Base-by-base conservation (phyloP, 2,888 invertebrate genomes). In the Syrphus vitripennis region DNA sequence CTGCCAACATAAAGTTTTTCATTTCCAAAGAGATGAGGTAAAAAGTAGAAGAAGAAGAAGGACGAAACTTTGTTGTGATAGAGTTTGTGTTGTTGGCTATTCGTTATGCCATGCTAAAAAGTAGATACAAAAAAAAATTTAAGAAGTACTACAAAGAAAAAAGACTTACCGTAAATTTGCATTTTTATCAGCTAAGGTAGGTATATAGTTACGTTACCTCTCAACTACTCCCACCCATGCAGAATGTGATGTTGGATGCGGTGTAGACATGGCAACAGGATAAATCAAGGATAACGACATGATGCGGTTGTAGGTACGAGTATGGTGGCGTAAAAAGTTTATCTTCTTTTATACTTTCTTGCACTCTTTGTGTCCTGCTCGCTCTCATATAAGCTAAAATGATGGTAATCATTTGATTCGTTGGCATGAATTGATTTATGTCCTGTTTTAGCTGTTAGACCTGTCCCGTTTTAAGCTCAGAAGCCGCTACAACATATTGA, bases 121-220 rank as follows among this genome's bases (percentile, higher is more conserved):
- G 70, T 50, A 65, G 10, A 29, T 55, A 55, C 55, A 59, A 59
- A 77, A 78, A n/a, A n/a, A 77, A 81, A 81, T 77, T 81, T n/a
- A 57, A 77, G 26, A n/a, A 61, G 24, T 29, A 31, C 31, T 26
- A 26, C 24, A 63, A 80, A 86, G 82, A 42, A 26, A 40, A 63
- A 80, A 86, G 82, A 86, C 74, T 86, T 86, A 82, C 74, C 86
- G 82, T 82, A 86, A 86, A 86, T 86, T 86, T 86, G 82, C 86
- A 86, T 86, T 82, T 86, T 86, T 86, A 86, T 86, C 86, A 86
- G n/a, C n/a, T n/a, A n/a, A n/a, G 86, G 82, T 78, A 81, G 82
- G 77, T 78, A 86, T 86, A 86, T n/a, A n/a, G n/a, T n/a, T n/a
- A 86, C 82, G 55, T 86, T 61, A 53, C 48, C n/a, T 48, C 40